Evolutionary conservation across 2,113 vertebrate species (phyloP).

Genomic region (Scalopus aquaticus): DNA sequence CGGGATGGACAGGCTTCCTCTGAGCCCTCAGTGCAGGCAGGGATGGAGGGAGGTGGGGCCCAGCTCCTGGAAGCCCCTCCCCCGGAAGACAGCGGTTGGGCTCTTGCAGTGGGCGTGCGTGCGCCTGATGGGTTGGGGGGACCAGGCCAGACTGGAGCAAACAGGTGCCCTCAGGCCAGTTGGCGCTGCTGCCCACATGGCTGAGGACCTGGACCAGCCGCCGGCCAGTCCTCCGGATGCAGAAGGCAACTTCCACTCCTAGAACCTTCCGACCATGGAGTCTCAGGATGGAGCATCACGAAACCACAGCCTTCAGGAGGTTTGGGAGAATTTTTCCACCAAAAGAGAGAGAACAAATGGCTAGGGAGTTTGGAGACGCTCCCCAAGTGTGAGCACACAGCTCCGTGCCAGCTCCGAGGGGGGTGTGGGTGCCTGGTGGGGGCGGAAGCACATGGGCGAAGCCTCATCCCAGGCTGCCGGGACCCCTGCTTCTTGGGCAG

Average conservation of each 20-base stretch:
- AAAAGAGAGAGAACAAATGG: conserved; percentile 54
- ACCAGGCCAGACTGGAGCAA: no score
- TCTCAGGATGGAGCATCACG: neutral
- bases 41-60: no score
- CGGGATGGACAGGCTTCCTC: neutral
- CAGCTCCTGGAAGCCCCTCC: no score
- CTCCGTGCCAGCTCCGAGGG: conserved; percentile 28
- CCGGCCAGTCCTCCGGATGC: neutral
- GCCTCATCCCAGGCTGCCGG: neutral
- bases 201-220: neutral
- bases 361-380: conserved; percentile 47
- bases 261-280: neutral
- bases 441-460: neutral
- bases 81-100: no score
- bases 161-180: neutral
- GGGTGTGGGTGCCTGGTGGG: conserved; percentile 8
- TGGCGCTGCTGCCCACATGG: accelerated
- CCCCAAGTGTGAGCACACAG: conserved; percentile 6
- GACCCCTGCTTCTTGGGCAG: conserved; percentile 8
- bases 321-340: neutral
- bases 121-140: no score
- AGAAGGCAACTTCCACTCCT: neutral
- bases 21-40: no score
- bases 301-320: neutral
- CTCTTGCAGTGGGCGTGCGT: no score